Evolutionary conservation across 1,140 invertebrate species (phyloP).

Genomic region (Gryllus bimaculatus): DNA sequence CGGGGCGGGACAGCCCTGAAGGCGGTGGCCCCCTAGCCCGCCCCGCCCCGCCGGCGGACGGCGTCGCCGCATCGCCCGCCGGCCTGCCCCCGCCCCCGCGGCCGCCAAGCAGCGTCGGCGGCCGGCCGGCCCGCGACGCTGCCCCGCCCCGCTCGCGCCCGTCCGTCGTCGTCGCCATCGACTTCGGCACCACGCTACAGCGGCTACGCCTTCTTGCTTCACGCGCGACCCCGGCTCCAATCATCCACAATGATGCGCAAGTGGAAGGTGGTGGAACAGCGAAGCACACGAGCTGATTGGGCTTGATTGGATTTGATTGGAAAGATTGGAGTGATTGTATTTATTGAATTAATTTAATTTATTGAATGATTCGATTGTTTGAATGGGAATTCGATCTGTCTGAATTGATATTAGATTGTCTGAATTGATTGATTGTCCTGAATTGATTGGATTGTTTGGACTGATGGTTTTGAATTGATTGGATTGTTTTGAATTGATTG

Average conservation of each 20-base stretch:
- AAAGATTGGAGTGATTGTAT: too few species aligned
- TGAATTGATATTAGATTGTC: too few species aligned
- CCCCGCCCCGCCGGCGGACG: too few species aligned
- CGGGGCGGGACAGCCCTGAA: conserved; percentile 9
- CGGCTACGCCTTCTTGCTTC: conserved; percentile 52
- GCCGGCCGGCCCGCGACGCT: too few species aligned
- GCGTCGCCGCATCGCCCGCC: neutral
- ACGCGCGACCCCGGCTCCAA: conserved; percentile 38
- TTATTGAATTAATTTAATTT: too few species aligned
- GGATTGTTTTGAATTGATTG: too few species aligned
- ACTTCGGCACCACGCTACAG: conserved; percentile 55
- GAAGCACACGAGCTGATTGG: neutral
- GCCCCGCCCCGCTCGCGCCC: neutral
- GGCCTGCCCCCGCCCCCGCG: too few species aligned
- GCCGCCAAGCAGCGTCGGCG: neutral
- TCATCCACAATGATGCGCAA: conserved; percentile 53
- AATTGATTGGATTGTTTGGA: too few species aligned
- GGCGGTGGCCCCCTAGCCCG: neutral
- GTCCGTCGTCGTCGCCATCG: conserved; percentile 47
- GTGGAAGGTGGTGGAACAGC: conserved; percentile 39
- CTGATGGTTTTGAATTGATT: too few species aligned
- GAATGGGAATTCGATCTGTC: too few species aligned
- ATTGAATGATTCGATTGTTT: too few species aligned
- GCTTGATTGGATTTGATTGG: neutral
- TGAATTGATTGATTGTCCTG: too few species aligned